Evolutionary conservation across 2,113 vertebrate genomes (phyloP), one percentile per base, ranked within the genome.

Genomic region (Hippolais icterina): DNA sequence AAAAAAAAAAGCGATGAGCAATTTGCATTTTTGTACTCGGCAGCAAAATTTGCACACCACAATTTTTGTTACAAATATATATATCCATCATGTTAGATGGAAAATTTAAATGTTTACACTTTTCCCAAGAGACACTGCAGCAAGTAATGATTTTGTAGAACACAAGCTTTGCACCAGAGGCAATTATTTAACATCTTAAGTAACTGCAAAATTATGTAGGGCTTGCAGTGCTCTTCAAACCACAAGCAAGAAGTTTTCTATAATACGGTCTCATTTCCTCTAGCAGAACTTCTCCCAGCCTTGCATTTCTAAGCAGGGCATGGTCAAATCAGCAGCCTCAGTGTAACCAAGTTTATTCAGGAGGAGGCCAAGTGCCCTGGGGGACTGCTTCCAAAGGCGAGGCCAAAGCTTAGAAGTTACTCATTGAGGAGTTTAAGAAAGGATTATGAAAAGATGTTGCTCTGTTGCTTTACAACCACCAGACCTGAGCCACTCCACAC

Each of bases 181-280:
- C 89, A 91, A 90, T 90, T 77, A 79, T 47, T 94, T 74, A 91
- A 80, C 79, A 44, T 57, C 63, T 83, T 74, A 84, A 93, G 50
- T 57, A 86, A 85, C 68, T 74, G 57, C 65, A 89, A 46, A 76
- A 89, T 85, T 72, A 65, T 3, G 29, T n/a, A 42, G 65, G 49
- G 37, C 16, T 82, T 90, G 78, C 66, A 76, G 35, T 0, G 12
- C 78, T 85, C 77, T 69, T 83, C 57, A 92, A 89, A 91, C 72
- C 81, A 71, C 91, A 78, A 54, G 50, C 25, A 87, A 52, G 20
- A 80, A 31, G 57, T 78, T 76, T 81, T 60, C 74, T 59, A 12
- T n/a, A 87, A 39, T 6, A 70, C 1, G 5, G 72, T n/a, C 89
- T 89, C 61, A 69, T 69, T 95, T 82, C 70, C 66, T 64, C 59